Evolutionary conservation across 2,797 vertebrate genomes (phyloP).

Genomic region (Rhinichthys osculus): DNA sequence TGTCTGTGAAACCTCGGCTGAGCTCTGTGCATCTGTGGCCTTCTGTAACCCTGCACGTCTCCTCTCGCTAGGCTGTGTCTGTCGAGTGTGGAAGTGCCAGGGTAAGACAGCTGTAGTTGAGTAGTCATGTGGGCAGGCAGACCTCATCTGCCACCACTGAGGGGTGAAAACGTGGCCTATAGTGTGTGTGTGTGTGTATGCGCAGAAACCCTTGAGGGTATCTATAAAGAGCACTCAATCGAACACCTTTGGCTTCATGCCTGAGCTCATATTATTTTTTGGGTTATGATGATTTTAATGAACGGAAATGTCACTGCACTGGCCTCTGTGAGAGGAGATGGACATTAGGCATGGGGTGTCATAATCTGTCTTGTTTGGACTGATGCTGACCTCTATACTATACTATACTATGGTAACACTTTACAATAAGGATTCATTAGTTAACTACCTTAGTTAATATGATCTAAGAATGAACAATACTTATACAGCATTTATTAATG

Average conservation of each 20-base stretch:
- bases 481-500: too few species aligned
- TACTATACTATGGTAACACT: too few species aligned
- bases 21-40: slow-evolving; percentile 70
- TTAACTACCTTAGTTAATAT: too few species aligned
- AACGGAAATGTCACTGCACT: slow-evolving; percentile 23
- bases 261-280: slow-evolving; percentile 11
- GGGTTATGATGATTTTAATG: slow-evolving; percentile 16
- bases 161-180: slow-evolving; percentile 33
- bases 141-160: slow-evolving; percentile 62
- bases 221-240: slow-evolving; percentile 25
- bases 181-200: slow-evolving; percentile 10
- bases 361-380: neutral
- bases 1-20: slow-evolving; percentile 66
- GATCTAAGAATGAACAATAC: too few species aligned
- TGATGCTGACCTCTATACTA: too few species aligned
- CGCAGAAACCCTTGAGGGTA: slow-evolving; percentile 23
- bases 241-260: neutral
- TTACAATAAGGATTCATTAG: too few species aligned
- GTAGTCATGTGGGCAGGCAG: slow-evolving; percentile 68
- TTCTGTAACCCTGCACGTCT: slow-evolving; percentile 50
- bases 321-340: neutral
- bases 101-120: slow-evolving; percentile 75
- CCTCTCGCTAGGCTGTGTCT: slow-evolving; percentile 53
- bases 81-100: slow-evolving; percentile 69
- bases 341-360: neutral